phyloP scores from a whole-genome alignment of 2,888 invertebrate species.

The Coronaproctus castanopsis region DNA sequence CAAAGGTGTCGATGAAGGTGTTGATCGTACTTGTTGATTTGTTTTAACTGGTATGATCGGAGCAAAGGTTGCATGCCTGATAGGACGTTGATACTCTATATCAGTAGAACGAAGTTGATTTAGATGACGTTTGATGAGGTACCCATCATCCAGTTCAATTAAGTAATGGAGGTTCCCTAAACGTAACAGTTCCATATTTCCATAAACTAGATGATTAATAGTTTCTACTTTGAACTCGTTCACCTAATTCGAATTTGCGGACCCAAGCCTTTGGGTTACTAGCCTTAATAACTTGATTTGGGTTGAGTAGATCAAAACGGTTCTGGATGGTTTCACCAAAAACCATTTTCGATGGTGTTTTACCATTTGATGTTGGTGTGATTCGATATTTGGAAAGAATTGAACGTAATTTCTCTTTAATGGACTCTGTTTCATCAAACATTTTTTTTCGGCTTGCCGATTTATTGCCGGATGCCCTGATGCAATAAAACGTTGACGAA shows the following conservation, averaged over 20 bases:
- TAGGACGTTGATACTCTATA: neutral
- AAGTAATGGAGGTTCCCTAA: conserved; percentile 17
- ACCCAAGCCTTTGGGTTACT: neutral
- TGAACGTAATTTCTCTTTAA: conserved; percentile 12
- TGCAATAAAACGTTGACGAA: conserved; percentile 14
- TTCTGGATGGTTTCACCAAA: conserved; percentile 12
- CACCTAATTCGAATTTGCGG: neutral
- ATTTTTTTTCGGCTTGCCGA: conserved; percentile 15
- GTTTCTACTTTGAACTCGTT: conserved; percentile 14
- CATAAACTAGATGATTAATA: conserved; percentile 13
- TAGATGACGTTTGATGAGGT: conserved; percentile 17
- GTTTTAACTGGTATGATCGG: neutral
- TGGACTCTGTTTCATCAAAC: conserved; percentile 7
- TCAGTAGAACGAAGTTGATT: conserved; percentile 11
- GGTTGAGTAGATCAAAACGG: neutral
- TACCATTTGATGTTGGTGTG: conserved; percentile 14
- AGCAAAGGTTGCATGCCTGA: neutral
- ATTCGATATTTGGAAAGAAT: conserved; percentile 15
- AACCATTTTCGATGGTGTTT: conserved; percentile 15
- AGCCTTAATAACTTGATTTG: neutral
- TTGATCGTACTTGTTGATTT: neutral
- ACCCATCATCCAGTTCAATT: conserved; percentile 16
- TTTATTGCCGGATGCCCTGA: conserved; percentile 15
- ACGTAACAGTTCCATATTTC: conserved; percentile 16
- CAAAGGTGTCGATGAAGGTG: neutral